Evolutionary conservation across 2,888 invertebrate genomes (phyloP), one percentile per base, ranked within the genome.

Genomic region (Folsomia candida): DNA sequence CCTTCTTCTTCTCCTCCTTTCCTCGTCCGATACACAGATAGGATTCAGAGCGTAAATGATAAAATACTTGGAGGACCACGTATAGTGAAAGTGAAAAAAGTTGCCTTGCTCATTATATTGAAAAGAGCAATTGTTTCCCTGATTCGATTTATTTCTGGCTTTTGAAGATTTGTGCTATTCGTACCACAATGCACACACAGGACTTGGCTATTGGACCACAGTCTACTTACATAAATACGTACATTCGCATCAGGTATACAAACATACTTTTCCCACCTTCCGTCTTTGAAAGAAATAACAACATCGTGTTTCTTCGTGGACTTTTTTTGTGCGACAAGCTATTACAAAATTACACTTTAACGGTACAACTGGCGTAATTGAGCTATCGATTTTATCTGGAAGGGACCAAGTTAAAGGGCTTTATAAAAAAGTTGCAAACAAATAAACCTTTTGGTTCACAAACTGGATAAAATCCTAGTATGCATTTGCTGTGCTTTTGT

Each of bases 11-110:
- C 25, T 26, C 25, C 29, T 62, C 18, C 28, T 62, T 27, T 60
- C 14, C 60, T 60, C 18, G 57, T 9, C 22, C 6, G 57, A n/a
- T 57, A 6, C 20, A n/a, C 6, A 9, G 6, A 57, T 18, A 64
- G 64, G 64, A 64, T 64, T 64, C 51, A 64, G 64, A 51, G 25
- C 47, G 51, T 22, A 47, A 64, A 51, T 64, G 51, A 51, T 64
- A 22, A 9, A 25, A 20, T 64, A 37, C 64, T 22, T 64, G n/a
- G 37, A 37, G 6, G 37, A 4, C 37, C 14, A 37, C 14, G 4
- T 37, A 14, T 9, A 37, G 14, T 37, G 37, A 37, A 37, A 37
- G 37, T 14, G 22, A 62, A 28, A 62, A 28, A 62, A 27, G 20
- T 26, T 28, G 26, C 28, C 28, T 28, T 62, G 59, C n/a, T n/a